These are phyloP conservation scores for Brienomyrus longianalis DNA, from an alignment of 2,113 vertebrate species.

Conservation along the genomic window DNA sequence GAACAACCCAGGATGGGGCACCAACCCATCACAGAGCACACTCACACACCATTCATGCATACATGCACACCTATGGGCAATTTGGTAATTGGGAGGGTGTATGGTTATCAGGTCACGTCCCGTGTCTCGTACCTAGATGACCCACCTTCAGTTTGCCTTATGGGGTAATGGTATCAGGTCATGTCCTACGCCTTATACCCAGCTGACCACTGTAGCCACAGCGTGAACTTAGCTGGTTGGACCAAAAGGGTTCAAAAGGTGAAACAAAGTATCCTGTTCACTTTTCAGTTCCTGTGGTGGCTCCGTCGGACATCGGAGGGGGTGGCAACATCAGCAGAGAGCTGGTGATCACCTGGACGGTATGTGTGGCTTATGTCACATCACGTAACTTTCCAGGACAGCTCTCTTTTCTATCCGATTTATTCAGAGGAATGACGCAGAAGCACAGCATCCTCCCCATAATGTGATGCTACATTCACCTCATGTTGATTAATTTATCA, in stretches of 20 bases:
- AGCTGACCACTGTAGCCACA: not conserved
- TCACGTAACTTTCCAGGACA: not conserved
- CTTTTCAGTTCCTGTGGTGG: constrained; percentile 83
- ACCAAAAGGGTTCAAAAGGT: not conserved
- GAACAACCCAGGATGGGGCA: too few species aligned
- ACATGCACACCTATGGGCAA: too few species aligned
- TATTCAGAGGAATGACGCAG: not conserved
- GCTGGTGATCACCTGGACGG: constrained; percentile 92
- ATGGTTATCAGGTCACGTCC: not conserved
- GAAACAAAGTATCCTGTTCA: constrained; percentile 41
- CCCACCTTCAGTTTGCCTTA: not conserved
- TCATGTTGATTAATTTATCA: not conserved
- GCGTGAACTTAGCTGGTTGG: not conserved
- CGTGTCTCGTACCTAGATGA: too few species aligned
- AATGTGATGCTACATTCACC: not conserved
- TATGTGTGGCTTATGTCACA: constrained; percentile 48
- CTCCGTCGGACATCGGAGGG: constrained; percentile 85
- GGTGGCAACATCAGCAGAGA: constrained; percentile 85
- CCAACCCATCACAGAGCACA: too few species aligned
- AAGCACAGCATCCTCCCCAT: not conserved
- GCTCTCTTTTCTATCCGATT: not conserved
- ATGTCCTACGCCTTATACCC: not conserved
- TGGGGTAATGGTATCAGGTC: not conserved
- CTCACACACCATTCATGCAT: too few species aligned
- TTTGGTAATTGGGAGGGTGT: too few species aligned